Evolutionary conservation across 2,888 invertebrate species (phyloP), one percentile per base, ranked within the genome.

Genomic region (Miltochrista miniata): DNA sequence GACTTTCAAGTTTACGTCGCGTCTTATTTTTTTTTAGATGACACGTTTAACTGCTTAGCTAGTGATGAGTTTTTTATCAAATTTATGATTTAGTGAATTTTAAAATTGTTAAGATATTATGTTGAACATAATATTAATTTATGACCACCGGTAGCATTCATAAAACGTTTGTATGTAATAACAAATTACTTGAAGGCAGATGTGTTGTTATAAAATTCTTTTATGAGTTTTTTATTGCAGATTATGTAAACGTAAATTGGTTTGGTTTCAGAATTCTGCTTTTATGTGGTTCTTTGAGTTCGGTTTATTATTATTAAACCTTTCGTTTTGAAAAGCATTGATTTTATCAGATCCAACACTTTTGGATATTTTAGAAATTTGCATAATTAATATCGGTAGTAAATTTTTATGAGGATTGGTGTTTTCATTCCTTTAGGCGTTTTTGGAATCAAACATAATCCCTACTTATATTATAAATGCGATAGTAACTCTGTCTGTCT

Each of bases 51-150:
- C 44, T 45, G 60, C 67, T 58, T 67, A 68, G 72, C 72, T 64
- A 57, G 54, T 68, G 59, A 72, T 55, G 65, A 24, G 18, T 2
- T 24, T 24, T 24, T 24, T 61, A 15, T n/a, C 15, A 9, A 56
- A 62, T 61, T 44, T 67, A 69, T 71, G 68, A 76, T 72, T 70
- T 68, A 71, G 61, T 66, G 68, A 54, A 62, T 64, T 66, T 67
- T 11, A 66, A 68, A 72, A 60, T 54, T 48, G 52, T 62, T 49
- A 41, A 51, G 36, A 45, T 42, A 51, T 57, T 48, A 59, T 55
- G 53, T 45, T 42, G 10, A 31, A 45, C 31, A 31, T n/a, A 35
- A 29, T 35, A 40, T 44, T 56, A 64, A 66, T 66, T 66, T 66
- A 66, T 60, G 56, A 50, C 44, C 41, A 47, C 57, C 47, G 11